Evolutionary conservation across 2,113 vertebrate species (phyloP).

Genomic region (Brachyhypopomus gauderio): DNA sequence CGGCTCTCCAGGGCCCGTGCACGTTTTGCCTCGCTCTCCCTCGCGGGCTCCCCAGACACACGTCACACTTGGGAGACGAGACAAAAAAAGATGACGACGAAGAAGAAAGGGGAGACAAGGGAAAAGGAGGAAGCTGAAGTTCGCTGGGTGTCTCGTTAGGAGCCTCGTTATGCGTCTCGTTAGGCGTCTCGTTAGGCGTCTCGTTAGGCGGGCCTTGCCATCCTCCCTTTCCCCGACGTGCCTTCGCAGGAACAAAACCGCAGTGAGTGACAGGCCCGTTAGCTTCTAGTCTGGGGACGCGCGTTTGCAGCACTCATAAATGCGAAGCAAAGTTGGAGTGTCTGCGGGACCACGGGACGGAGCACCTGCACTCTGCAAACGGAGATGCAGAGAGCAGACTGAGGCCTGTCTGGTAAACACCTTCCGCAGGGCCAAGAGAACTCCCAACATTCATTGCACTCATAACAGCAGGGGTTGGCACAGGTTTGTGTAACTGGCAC

Average conservation of each 20-base stretch:
- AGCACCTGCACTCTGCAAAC: slow-evolving; percentile 45
- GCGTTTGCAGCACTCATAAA: slow-evolving; percentile 57
- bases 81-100: not conserved
- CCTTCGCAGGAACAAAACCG: slow-evolving; percentile 46
- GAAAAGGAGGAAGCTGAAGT: slow-evolving; percentile 20
- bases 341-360: slow-evolving; percentile 43
- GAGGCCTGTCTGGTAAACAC: slow-evolving; percentile 46
- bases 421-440: slow-evolving; percentile 32
- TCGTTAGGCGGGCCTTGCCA: too few relatives aligned
- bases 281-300: slow-evolving; percentile 53
- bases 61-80: slow-evolving; percentile 32
- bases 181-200: too few relatives aligned
- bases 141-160: slow-evolving; percentile 42
- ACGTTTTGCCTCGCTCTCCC: slow-evolving; percentile 1
- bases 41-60: slow-evolving; percentile 5
- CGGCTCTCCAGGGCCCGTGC: not conserved
- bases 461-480: slow-evolving; percentile 41
- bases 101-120: too few relatives aligned
- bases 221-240: slow-evolving; percentile 40
- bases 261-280: slow-evolving; percentile 56
- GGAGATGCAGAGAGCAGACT: slow-evolving; percentile 41
- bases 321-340: slow-evolving; percentile 54
- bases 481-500: too few relatives aligned
- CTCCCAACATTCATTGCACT: slow-evolving; percentile 48
- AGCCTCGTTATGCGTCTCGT: slow-evolving; percentile 35